Evolutionary conservation across 1,140 invertebrate species (phyloP).

Genomic region (Drosophila willistoni): DNA sequence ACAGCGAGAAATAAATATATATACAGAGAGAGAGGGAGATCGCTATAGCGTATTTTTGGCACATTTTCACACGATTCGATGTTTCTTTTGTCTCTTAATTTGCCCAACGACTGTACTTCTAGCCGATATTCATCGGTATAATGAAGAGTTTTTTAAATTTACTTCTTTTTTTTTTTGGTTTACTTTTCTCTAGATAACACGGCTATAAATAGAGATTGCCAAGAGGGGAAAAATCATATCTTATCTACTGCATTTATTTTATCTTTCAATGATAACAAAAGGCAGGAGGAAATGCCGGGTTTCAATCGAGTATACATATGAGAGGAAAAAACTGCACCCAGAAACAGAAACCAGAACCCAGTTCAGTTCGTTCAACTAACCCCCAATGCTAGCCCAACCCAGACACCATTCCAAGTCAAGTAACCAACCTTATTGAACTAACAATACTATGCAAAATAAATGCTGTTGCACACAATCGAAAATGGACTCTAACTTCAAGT

Average conservation of each 20-base stretch:
- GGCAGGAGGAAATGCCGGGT: conserved; percentile 28
- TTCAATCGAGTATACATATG: conserved; percentile 15
- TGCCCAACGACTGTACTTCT: conserved; percentile 3
- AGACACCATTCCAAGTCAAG: conserved; percentile 26
- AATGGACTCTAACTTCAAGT: conserved; percentile 19
- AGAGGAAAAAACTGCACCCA: conserved; percentile 34
- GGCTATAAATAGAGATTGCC: conserved; percentile 12
- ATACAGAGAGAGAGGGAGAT: background rate
- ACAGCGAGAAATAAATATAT: background rate
- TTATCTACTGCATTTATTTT: conserved; percentile 37
- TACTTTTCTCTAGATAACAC: background rate
- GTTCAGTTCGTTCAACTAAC: conserved; percentile 53
- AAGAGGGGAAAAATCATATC: conserved; percentile 43
- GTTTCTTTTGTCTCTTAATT: conserved; percentile 8
- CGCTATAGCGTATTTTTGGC: background rate
- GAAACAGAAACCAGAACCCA: conserved; percentile 11
- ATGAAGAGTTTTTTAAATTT: background rate
- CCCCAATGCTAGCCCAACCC: conserved; percentile 22
- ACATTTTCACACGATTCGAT: conserved; percentile 39
- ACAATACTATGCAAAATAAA: conserved; percentile 35
- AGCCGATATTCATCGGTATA: conserved; percentile 12
- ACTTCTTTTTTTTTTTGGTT: background rate
- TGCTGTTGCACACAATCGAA: conserved; percentile 1
- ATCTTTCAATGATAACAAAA: conserved; percentile 37
- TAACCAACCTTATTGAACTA: conserved; percentile 46